Base-by-base conservation (phyloP, 2,113 vertebrate genomes). In the Cranoglanis bouderius region DNA sequence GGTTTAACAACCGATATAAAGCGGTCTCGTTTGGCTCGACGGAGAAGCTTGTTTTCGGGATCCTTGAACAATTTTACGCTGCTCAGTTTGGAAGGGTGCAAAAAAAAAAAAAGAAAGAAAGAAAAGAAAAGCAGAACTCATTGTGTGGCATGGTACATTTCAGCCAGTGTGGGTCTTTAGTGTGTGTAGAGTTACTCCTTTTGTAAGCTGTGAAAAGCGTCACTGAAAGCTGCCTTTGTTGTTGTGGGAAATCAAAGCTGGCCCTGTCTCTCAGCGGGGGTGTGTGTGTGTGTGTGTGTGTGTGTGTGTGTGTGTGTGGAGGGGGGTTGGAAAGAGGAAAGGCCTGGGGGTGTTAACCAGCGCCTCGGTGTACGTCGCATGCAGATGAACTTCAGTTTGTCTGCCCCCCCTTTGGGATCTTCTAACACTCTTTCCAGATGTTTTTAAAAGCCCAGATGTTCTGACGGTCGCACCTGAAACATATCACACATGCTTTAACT, bases 141-240 rank as follows among this genome's bases (percentile, higher is more conserved):
- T 85, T 51, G 85, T 82, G 77, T 81, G n/a, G 72, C 49, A 9
- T 80, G 80, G 59, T 80, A 51, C 38, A 67, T 89, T 89, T 61
- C 87, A 59, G 74, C 70, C 40, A 85, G 87, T 85, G 70, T 65
- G 72, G 16, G 16, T 67, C 61, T 90, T 53, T 32, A 57, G 84
- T 83, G 90, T 86, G 93, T 90, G 92, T 93, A 89, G 83, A 90
- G 93, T 94, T 93, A 93, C 92, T 88, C 10, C 91, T 92, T 93
- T 95, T 94, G 94, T 95, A 90, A 65, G 53, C 49, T 85, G 88
- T 92, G 90, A 93, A 91, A 91, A 89, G 57, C 21, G 38, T 88
- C 82, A 51, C 82, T 94, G 93, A 94, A 77, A 93, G 93, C 91
- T 89, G 90, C 90, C 87, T 82, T 93, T 94, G 94, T 94, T 90